Percentiles rank a stretch among this genome's conserved stretches.
Evolutionary conservation across 2,113 vertebrate species (phyloP).

Genomic region (Callocephalon fimbriatum): DNA sequence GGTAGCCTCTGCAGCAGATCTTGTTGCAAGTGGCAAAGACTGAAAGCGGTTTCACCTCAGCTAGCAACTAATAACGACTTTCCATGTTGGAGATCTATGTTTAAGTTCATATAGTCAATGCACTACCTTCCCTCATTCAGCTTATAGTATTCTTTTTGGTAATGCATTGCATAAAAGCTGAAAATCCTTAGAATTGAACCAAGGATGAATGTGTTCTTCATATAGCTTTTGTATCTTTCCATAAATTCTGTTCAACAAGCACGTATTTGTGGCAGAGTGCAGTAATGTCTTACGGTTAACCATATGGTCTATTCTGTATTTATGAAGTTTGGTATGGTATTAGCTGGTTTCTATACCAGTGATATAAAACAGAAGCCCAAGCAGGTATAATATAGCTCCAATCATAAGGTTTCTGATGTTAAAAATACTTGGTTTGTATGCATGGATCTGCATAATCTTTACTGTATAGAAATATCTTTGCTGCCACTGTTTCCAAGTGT

Average conservation of each 20-base stretch:
- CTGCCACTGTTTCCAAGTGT: background rate
- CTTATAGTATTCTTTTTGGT: background rate
- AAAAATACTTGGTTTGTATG: background rate
- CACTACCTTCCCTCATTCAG: background rate
- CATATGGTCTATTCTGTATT: background rate
- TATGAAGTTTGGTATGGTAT: background rate
- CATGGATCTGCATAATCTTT: background rate
- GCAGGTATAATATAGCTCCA: background rate
- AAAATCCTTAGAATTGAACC: background rate
- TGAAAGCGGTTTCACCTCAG: background rate
- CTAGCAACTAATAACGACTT: background rate
- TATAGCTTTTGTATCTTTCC: background rate
- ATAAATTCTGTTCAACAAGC: background rate
- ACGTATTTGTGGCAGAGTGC: background rate
- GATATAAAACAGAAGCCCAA: background rate
- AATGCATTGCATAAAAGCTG: background rate
- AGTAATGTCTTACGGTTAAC: background rate
- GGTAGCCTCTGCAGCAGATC: background rate
- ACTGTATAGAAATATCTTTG: background rate
- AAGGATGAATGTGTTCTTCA: background rate
- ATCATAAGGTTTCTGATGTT: background rate
- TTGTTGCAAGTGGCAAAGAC: background rate
- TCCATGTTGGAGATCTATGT: background rate
- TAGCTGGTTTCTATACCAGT: background rate
- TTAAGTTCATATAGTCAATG: background rate